A percentile compares a stretch with the other conserved stretches of the same genome.
These are phyloP conservation scores for Musca domestica DNA, from an alignment of 1,140 invertebrate genomes.

Conservation along the genomic window DNA sequence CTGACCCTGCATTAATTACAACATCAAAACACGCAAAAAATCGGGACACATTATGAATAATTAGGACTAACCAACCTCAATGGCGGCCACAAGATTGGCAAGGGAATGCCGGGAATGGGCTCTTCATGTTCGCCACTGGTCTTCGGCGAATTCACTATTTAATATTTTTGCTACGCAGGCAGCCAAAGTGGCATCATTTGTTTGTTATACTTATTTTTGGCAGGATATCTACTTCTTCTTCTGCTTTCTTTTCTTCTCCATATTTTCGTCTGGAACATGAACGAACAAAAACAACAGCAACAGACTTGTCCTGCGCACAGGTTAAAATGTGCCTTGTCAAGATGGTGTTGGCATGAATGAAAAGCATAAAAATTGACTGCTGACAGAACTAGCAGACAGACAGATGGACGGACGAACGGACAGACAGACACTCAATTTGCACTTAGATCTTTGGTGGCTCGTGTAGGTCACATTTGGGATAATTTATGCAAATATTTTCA, in stretches of 20 bases:
- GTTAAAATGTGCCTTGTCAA: neutral
- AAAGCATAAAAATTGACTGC: neutral
- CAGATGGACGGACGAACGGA: neutral
- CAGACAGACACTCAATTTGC: neutral
- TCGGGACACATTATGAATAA: conserved; percentile 40
- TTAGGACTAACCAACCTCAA: conserved; percentile 36
- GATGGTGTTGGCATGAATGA: neutral
- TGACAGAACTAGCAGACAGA: neutral
- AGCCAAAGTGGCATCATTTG: neutral
- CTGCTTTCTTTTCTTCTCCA: neutral
- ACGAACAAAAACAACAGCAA: too few relatives aligned
- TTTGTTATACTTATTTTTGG: neutral
- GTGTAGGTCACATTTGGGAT: conserved; percentile 41
- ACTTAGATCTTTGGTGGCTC: neutral
- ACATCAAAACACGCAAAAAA: conserved; percentile 28
- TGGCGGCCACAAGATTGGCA: conserved; percentile 48
- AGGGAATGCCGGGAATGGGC: neutral
- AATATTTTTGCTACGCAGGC: conserved; percentile 14
- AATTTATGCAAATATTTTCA: conserved; percentile 54
- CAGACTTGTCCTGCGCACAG: neutral
- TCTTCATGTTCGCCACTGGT: neutral
- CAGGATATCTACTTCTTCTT: neutral
- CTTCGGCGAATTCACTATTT: conserved; percentile 5
- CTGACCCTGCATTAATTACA: neutral
- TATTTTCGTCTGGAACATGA: too few relatives aligned